These are phyloP conservation scores for Aproaerema taeniolella DNA, from an alignment of 2,888 invertebrate species.

Conservation along the genomic window DNA sequence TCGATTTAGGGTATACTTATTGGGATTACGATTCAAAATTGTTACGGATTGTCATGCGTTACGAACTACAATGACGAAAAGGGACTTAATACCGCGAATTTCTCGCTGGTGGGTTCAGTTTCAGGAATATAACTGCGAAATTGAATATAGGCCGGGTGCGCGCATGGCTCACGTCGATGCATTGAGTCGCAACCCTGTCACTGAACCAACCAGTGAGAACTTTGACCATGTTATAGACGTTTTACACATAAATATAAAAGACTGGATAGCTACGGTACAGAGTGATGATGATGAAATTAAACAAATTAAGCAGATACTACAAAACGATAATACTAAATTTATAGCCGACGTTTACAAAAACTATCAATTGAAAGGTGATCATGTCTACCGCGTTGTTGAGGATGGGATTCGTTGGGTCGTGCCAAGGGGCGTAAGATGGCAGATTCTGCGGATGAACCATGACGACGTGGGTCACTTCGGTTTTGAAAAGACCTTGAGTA, in stretches of 20 bases:
- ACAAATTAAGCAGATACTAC: conserved; percentile 14
- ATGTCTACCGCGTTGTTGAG: conserved; percentile 13
- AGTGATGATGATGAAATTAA: conserved; percentile 18
- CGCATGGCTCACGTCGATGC: not conserved
- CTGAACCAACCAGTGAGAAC: not conserved
- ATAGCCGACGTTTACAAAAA: conserved; percentile 13
- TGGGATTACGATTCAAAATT: too few species aligned
- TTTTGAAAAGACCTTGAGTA: too few species aligned
- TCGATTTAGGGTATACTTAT: not conserved
- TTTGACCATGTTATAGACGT: not conserved
- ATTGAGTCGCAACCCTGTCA: not conserved
- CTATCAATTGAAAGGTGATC: too few species aligned
- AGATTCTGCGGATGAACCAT: too few species aligned
- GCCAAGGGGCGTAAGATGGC: too few species aligned
- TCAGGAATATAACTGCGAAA: too few species aligned
- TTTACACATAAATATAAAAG: not conserved
- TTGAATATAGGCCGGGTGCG: too few species aligned
- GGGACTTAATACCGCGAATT: not conserved
- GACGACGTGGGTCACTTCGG: too few species aligned
- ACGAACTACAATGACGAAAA: not conserved
- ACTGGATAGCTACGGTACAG: conserved; percentile 19
- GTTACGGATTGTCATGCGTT: not conserved
- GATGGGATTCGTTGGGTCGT: conserved; percentile 16
- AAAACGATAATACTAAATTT: conserved; percentile 1
- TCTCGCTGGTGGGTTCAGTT: too few species aligned